Evolutionary conservation across 1,140 invertebrate species (phyloP).

Genomic region (Drosophila yakuba): DNA sequence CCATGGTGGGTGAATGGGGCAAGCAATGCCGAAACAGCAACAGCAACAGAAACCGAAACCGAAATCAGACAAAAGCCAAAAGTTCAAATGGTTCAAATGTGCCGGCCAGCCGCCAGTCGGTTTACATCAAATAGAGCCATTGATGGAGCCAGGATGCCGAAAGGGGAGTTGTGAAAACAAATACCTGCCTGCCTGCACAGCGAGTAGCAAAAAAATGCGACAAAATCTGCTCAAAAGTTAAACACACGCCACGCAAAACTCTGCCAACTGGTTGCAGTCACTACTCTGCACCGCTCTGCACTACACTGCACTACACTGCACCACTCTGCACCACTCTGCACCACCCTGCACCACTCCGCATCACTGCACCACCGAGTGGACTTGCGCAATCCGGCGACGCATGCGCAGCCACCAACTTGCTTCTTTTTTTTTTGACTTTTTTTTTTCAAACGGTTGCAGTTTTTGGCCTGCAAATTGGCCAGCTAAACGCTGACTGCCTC

Average conservation of each 20-base stretch:
- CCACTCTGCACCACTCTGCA: constrained; percentile 21
- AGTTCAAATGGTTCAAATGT: constrained; percentile 68
- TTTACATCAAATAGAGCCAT: constrained; percentile 77
- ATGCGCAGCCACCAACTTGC: constrained; percentile 45
- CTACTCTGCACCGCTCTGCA: constrained; percentile 24
- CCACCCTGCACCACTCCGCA: constrained; percentile 3
- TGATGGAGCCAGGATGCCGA: constrained; percentile 37
- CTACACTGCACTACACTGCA: constrained; percentile 4
- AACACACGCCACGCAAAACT: constrained; percentile 41
- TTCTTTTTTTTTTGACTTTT: not conserved
- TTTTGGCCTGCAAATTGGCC: constrained; percentile 76
- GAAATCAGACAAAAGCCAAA: constrained; percentile 58
- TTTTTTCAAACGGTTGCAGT: constrained; percentile 59
- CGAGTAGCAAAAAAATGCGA: constrained; percentile 60
- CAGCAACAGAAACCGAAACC: not conserved
- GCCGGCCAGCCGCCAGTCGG: constrained; percentile 58
- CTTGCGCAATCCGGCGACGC: constrained; percentile 74
- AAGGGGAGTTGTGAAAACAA: constrained; percentile 53
- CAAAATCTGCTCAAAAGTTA: constrained; percentile 73
- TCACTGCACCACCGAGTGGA: constrained; percentile 9
- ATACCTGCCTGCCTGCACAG: constrained; percentile 54
- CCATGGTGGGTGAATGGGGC: constrained; percentile 56
- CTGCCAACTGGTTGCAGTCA: constrained; percentile 2
- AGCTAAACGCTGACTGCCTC: constrained; percentile 67
- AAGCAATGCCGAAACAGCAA: constrained; percentile 19